Conservation (phyloP, 2,113 vertebrate species). For the Cynoglossus semilaevis region DNA sequence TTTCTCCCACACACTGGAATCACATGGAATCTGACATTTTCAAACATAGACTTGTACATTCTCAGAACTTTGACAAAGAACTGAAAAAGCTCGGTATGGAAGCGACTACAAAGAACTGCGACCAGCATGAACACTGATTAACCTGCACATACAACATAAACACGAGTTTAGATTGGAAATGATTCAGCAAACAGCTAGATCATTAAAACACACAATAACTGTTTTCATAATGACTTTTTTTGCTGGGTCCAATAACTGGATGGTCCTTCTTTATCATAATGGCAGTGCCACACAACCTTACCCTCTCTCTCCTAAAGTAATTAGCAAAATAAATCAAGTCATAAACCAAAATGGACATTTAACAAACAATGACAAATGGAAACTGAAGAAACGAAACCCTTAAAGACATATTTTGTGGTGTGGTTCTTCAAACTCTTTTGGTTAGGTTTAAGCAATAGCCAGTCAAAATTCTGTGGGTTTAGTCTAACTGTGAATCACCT, state of each 20-base stretch:
- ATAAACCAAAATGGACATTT: not conserved
- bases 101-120: not conserved
- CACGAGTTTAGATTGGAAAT: not conserved
- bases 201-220: not conserved
- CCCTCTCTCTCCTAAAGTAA: too few relatives aligned
- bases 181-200: not conserved
- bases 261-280: too few relatives aligned
- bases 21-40: not conserved
- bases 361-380: not conserved
- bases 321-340: not conserved
- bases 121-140: not conserved
- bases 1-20: constrained; percentile 18
- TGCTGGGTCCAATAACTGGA: too few relatives aligned
- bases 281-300: too few relatives aligned
- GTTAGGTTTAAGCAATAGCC: not conserved
- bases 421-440: not conserved
- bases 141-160: too few relatives aligned
- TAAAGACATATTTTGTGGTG: not conserved
- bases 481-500: not conserved
- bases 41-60: not conserved
- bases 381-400: not conserved
- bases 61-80: constrained; percentile 2
- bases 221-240: not conserved
- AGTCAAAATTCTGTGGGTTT: not conserved
- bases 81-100: constrained; percentile 11